These are phyloP conservation scores for Galleria mellonella DNA, from an alignment of 1,140 invertebrate species.

Conservation along the genomic window DNA sequence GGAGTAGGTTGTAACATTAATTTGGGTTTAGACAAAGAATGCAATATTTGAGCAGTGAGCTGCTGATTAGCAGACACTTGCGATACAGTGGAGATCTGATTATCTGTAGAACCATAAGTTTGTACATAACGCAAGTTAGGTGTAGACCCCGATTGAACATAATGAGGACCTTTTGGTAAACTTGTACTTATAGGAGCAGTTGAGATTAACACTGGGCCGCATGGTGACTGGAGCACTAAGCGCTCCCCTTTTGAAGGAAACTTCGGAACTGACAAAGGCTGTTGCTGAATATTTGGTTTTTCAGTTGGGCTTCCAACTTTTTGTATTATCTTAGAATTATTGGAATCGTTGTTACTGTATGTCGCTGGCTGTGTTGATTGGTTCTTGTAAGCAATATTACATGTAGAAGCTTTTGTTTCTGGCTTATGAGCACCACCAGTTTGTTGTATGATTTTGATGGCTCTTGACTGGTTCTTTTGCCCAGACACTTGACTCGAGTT, in stretches of 20 bases:
- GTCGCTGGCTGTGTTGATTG: constrained; percentile 22
- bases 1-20: constrained; percentile 46
- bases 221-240: constrained; percentile 60
- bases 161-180: constrained; percentile 60
- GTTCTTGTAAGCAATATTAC: constrained; percentile 54
- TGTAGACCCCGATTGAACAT: constrained; percentile 59
- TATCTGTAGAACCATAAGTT: constrained; percentile 54
- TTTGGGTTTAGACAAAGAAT: constrained; percentile 65
- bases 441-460: constrained; percentile 67
- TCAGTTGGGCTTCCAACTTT: constrained; percentile 59
- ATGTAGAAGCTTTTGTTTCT: constrained; percentile 50
- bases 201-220: constrained; percentile 59
- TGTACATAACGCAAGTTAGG: constrained; percentile 65
- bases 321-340: constrained; percentile 58
- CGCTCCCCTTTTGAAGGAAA: constrained; percentile 52
- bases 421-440: constrained; percentile 47
- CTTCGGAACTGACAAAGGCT: constrained; percentile 44
- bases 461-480: constrained; percentile 58
- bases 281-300: constrained; percentile 25
- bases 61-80: constrained; percentile 66
- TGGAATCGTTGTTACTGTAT: constrained; percentile 46
- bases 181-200: constrained; percentile 52
- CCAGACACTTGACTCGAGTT: constrained; percentile 39
- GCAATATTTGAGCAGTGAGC: constrained; percentile 68
- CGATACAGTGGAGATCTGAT: constrained; percentile 50